Base-by-base conservation (phyloP, 2,888 invertebrate genomes). In the Apeira syringaria region DNA sequence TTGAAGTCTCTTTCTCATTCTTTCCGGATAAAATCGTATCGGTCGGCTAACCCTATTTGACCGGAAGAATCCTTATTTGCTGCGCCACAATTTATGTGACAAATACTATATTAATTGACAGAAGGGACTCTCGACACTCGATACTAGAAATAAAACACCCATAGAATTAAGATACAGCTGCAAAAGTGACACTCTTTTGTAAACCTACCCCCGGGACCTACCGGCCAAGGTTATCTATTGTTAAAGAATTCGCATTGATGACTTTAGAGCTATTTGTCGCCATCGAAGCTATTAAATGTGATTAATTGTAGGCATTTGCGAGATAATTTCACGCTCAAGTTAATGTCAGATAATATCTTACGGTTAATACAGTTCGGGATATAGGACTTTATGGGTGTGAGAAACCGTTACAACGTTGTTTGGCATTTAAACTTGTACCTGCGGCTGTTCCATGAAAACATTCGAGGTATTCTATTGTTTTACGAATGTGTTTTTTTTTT, bases 21-120 rank as follows among this genome's bases (percentile, higher is more conserved):
- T n/a, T n/a, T n/a, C n/a, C n/a, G n/a, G n/a, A n/a, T n/a, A n/a
- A n/a, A n/a, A n/a, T n/a, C n/a, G n/a, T n/a, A n/a, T n/a, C n/a
- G n/a, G n/a, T n/a, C n/a, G n/a, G n/a, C 32, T 32, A 47, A 24
- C 46, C 42, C 50, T 49, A 47, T 36, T 18, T 35, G 12, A 32
- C 35, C 72, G 78, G 80, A 80, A 80, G 78, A 68, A 74, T 73
- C 60, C 39, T 59, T 62, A 65, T 71, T 73, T 73, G 68, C 69
- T 68, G 61, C 56, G 56, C 54, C 56, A 68, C 76, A 74, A 84
- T 83, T 83, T 78, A 85, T 81, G 80, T 80, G 84, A 85, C 84
- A 84, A 85, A 86, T 84, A 80, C 74, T 74, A 68, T 79, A 83
- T 81, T 84, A 84, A 87, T 86, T 78, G 85, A 78, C 77, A 79